Evolutionary conservation across 1,140 invertebrate genomes (phyloP), one percentile per base, ranked within the genome.

Genomic region (Muscidifurax raptorellus): DNA sequence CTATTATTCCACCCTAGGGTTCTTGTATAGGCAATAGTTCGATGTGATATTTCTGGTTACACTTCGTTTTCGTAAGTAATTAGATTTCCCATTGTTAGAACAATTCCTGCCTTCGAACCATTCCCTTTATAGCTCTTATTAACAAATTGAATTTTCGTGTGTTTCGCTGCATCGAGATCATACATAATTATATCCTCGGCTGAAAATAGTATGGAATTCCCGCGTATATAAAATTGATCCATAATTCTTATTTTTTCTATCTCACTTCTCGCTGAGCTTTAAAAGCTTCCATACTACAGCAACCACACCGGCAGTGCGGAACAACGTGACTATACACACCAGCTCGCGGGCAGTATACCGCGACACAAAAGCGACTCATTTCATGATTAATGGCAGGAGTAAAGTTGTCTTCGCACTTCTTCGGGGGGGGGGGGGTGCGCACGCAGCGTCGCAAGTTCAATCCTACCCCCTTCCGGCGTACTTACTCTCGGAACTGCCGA

Each of bases 371-470:
- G 89, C 87, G 82, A 85, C 87, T 89, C 87, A n/a, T 83, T 91
- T 91, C n/a, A n/a, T n/a, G 91, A 91, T 91, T 91, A 90, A 91
- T 91, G 90, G 88, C 89, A 88, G 87, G 87, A 89, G 90, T 90
- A 90, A 74, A 75, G 69, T 82, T 75, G 80, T 82, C 90, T 87
- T 77, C 71, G 83, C 83, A 25, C 84, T 84, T 86, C 83, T 40
- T 83, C 32, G 40, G 25, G 28, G 59, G 80, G 86, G 36, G 36
- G 36, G 9, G 36, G 0, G 36, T 10, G 44, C 44, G 13, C 44
- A 13, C 44, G 13, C 52, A 47, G 36, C 36, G 36, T n/a, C 85
- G 77, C 44, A 85, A 82, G 79, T 75, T 40, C 83, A 89, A 88
- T 89, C 87, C n/a, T 85, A 83, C 75, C 3, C 3, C 15, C 18